A percentile compares a stretch with the other conserved stretches of the same genome.
phyloP scores from a whole-genome alignment of 35 echinoderm and acorn worm species.

The Eucidaris tribuloides region DNA sequence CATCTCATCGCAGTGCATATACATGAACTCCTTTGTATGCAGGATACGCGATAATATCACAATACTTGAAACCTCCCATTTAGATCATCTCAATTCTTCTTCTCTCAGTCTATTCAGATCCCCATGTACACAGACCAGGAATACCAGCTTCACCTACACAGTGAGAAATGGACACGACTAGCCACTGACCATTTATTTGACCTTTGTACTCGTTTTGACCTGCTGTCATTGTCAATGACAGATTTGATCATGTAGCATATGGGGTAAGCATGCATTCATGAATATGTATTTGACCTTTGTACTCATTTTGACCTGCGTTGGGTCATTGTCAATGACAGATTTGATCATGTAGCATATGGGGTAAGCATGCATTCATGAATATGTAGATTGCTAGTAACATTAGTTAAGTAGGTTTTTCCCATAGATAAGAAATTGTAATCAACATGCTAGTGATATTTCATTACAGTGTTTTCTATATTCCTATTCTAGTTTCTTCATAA shows the following conservation, averaged over 20 bases:
- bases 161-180: conserved; percentile 89
- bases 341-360: conserved; percentile 77
- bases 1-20: too few relatives aligned
- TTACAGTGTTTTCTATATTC: neutral
- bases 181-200: conserved; percentile 99
- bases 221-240: conserved; percentile 86
- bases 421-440: too few relatives aligned
- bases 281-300: conserved; percentile 96
- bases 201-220: conserved; percentile 83
- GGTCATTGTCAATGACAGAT: conserved; percentile 89
- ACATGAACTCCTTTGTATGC: too few relatives aligned
- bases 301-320: conserved; percentile 76
- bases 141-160: conserved; percentile 92
- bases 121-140: conserved; percentile 95
- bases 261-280: conserved; percentile 62
- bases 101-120: conserved; percentile 69
- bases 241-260: conserved; percentile 81
- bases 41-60: neutral
- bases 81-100: neutral
- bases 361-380: conserved; percentile 54
- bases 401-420: too few relatives aligned
- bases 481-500: too few relatives aligned
- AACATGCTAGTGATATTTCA: neutral
- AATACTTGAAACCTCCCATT: neutral
- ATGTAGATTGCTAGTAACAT: too few relatives aligned